phyloP scores from a whole-genome alignment of 2,113 vertebrate genomes.

The Illadopsis cleaveri region DNA sequence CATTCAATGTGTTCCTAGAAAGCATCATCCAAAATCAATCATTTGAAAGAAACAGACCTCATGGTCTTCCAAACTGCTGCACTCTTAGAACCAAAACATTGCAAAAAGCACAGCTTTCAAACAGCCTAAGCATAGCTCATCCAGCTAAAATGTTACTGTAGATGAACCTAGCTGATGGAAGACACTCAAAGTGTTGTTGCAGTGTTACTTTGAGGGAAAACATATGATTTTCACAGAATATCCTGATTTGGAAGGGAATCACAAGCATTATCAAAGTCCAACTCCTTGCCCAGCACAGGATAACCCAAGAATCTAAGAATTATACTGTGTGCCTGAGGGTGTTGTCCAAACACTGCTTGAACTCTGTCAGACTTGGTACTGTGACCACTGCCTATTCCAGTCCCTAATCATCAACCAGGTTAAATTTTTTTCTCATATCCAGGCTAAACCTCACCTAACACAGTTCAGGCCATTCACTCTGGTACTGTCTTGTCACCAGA shows the following conservation, averaged over 20 bases:
- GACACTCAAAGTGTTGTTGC: background rate
- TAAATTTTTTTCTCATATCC: background rate
- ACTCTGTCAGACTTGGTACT: background rate
- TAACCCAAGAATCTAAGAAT: background rate
- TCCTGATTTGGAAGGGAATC: background rate
- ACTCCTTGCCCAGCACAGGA: background rate
- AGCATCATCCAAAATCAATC: background rate
- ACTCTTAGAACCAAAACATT: background rate
- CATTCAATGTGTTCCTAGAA: background rate
- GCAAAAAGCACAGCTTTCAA: background rate
- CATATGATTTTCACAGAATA: background rate
- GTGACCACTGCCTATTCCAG: background rate
- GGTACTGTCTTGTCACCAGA: background rate
- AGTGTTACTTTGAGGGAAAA: background rate
- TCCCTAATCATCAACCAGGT: background rate
- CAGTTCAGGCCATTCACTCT: background rate
- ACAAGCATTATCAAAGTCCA: background rate
- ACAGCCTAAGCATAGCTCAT: background rate
- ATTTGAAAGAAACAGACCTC: background rate
- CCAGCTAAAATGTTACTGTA: background rate
- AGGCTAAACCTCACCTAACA: background rate
- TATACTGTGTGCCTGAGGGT: background rate
- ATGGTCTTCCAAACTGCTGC: background rate
- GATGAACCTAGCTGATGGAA: background rate
- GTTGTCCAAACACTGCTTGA: background rate